These are phyloP conservation scores for Pelecanus crispus DNA, from an alignment of 2,113 vertebrate species.

Conservation along the genomic window DNA sequence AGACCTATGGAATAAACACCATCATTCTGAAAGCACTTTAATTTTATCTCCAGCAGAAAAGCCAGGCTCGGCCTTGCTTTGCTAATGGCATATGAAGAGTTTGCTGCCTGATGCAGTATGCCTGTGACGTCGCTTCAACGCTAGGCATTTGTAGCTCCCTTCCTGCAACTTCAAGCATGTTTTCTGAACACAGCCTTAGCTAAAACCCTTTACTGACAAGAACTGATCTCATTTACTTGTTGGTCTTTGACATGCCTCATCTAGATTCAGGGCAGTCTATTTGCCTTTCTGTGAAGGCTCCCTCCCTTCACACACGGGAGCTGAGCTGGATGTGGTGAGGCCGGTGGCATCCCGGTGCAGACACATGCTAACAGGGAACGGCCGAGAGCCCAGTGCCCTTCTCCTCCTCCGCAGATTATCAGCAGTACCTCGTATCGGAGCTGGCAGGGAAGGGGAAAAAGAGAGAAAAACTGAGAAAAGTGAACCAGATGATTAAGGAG, in stretches of 20 bases:
- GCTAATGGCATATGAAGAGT: not conserved
- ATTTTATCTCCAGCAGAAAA: not conserved
- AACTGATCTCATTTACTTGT: not conserved
- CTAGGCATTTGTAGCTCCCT: not conserved
- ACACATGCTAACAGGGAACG: not conserved
- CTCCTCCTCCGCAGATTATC: not conserved
- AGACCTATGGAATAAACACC: not conserved
- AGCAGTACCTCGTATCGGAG: not conserved
- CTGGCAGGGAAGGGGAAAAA: not conserved
- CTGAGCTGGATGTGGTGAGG: not conserved
- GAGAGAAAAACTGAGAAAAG: not conserved
- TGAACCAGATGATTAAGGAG: conserved; percentile 23
- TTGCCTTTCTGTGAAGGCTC: not conserved
- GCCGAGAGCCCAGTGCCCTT: not conserved
- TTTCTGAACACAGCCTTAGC: not conserved
- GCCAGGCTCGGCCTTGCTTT: not conserved
- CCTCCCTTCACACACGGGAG: not conserved
- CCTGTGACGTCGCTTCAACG: not conserved
- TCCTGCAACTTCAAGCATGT: not conserved
- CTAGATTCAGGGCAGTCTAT: not conserved
- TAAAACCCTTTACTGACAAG: not conserved
- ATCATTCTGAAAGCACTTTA: not conserved
- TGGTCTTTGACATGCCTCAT: not conserved
- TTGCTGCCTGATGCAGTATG: not conserved
- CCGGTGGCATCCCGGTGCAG: not conserved